phyloP scores from a whole-genome alignment of 2,113 vertebrate species.

The Gnathochromis pfefferi region DNA sequence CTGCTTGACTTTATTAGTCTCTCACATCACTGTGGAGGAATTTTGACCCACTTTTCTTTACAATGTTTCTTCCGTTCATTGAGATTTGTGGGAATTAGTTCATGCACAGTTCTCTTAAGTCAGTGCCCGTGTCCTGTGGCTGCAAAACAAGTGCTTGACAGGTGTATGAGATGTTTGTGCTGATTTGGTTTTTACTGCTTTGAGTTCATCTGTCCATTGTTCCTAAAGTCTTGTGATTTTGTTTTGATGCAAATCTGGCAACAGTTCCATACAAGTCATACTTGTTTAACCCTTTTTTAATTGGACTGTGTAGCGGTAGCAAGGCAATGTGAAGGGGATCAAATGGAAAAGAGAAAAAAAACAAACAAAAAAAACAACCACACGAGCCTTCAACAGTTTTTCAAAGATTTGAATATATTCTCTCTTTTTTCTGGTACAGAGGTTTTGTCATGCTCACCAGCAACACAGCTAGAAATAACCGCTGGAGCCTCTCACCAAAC shows the following conservation, averaged over 20 bases:
- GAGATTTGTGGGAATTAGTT: background rate
- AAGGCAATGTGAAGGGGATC: background rate
- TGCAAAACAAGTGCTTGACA: background rate
- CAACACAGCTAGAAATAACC: background rate
- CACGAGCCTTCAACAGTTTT: background rate
- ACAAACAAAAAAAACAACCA: fast-evolving
- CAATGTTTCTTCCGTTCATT: background rate
- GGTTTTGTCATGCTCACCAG: background rate
- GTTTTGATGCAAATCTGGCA: background rate
- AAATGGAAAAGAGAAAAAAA: fast-evolving
- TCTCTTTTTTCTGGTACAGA: background rate
- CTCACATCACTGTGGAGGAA: background rate
- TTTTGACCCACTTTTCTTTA: background rate
- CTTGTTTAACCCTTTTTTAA: background rate
- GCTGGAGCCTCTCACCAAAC: fast-evolving
- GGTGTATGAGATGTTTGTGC: background rate
- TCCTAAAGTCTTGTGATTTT: background rate
- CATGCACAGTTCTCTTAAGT: background rate
- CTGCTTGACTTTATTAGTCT: background rate
- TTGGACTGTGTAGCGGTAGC: background rate
- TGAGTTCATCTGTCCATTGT: background rate
- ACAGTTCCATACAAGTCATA: background rate
- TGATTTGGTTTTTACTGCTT: background rate
- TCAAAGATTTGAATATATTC: background rate
- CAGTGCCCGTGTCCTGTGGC: background rate